phyloP scores from a whole-genome alignment of 2,888 invertebrate species.

The Lysandra coridon region DNA sequence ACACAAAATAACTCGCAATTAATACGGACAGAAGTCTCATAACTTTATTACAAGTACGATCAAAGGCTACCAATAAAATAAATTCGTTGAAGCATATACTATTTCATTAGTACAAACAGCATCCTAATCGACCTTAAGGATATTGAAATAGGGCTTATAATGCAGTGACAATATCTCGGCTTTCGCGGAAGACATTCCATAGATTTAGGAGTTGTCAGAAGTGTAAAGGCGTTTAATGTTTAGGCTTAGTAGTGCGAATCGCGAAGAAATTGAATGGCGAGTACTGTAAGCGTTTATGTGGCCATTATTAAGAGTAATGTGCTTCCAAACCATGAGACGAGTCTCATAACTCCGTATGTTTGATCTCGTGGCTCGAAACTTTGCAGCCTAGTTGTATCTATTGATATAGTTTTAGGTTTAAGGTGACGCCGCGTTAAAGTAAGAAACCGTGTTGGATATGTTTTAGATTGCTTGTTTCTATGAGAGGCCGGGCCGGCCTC shows the following conservation, averaged over 20 bases:
- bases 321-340: neutral
- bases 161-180: slow-evolving; percentile 43
- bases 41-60: slow-evolving; percentile 13
- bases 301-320: neutral
- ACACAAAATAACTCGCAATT: slow-evolving; percentile 24
- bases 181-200: slow-evolving; percentile 60
- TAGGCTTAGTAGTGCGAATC: slow-evolving; percentile 34
- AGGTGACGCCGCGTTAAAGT: too few species aligned
- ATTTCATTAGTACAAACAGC: slow-evolving; percentile 48
- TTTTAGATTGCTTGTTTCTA: too few species aligned
- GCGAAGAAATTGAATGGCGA: slow-evolving; percentile 34
- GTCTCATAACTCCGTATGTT: slow-evolving; percentile 31
- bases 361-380: neutral
- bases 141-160: slow-evolving; percentile 42
- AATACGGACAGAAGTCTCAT: slow-evolving; percentile 24
- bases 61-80: slow-evolving; percentile 25
- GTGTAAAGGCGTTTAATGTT: slow-evolving; percentile 45
- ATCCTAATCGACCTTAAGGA: slow-evolving; percentile 36
- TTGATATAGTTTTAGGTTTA: too few species aligned
- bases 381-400: neutral
- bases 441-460: too few species aligned
- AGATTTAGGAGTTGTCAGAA: slow-evolving; percentile 63
- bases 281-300: neutral
- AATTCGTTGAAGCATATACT: slow-evolving; percentile 46
- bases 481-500: too few species aligned